Evolutionary conservation across 2,888 invertebrate genomes (phyloP).

Genomic region (Ormyrus thymus): DNA sequence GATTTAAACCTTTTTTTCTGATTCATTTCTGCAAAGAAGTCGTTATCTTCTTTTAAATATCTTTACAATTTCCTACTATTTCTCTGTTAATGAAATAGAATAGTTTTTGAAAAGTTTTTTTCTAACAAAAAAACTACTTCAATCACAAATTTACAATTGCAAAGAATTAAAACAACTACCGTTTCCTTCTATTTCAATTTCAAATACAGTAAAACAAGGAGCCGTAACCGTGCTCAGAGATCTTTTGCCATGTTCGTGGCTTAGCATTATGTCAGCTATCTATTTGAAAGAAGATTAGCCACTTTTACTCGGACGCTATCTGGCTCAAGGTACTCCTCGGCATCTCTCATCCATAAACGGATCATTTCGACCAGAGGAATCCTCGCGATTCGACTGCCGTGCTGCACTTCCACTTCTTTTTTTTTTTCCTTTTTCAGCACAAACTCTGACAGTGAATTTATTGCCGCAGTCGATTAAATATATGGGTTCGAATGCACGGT

Average conservation of each 20-base stretch:
- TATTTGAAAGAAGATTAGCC: constrained; percentile 44
- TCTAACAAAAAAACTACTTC: neutral
- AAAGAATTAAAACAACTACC: neutral
- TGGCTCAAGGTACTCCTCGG: constrained; percentile 48
- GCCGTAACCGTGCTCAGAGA: neutral
- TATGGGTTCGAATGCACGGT: too few species aligned
- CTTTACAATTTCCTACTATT: too few species aligned
- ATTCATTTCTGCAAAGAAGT: too few species aligned
- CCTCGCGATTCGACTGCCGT: neutral
- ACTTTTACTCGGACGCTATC: constrained; percentile 49
- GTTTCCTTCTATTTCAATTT: neutral
- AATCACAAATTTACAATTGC: neutral
- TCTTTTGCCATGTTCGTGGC: constrained; percentile 6
- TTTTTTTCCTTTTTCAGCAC: too few species aligned
- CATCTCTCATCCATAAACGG: constrained; percentile 44
- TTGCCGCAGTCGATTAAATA: too few species aligned
- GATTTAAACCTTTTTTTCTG: neutral
- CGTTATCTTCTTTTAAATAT: too few species aligned
- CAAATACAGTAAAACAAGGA: neutral
- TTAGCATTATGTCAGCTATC: constrained; percentile 21
- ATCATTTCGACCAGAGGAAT: constrained; percentile 35
- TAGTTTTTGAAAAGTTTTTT: constrained; percentile 3
- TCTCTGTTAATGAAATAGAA: too few species aligned
- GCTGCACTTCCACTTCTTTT: too few species aligned
- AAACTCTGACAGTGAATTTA: too few species aligned